These are phyloP conservation scores for Lateolabrax maculatus DNA, from an alignment of 2,797 vertebrate species.

Conservation along the genomic window DNA sequence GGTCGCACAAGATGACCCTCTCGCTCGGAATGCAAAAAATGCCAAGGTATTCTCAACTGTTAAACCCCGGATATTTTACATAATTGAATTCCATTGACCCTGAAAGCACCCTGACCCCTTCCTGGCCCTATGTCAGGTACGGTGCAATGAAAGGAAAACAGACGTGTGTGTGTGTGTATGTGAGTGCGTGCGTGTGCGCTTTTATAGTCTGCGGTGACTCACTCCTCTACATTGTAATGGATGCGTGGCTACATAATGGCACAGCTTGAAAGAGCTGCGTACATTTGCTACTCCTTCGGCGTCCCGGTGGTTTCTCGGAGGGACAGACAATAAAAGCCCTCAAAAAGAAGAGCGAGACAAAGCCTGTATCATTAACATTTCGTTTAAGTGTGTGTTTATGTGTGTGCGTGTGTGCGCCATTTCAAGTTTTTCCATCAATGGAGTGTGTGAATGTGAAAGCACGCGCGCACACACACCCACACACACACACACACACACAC, in stretches of 20 bases:
- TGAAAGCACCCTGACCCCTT: slow-evolving; percentile 24
- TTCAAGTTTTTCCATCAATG: slow-evolving; percentile 39
- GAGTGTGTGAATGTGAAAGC: slow-evolving; percentile 20
- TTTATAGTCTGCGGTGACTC: slow-evolving; percentile 62
- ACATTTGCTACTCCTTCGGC: slow-evolving; percentile 49
- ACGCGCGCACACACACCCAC: neutral
- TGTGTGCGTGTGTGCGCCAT: slow-evolving; percentile 11
- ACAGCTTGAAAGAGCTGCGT: slow-evolving; percentile 56
- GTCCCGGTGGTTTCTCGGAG: slow-evolving; percentile 53
- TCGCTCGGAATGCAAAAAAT: slow-evolving; percentile 54
- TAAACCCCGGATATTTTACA: slow-evolving; percentile 55
- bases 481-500: slow-evolving; percentile 3
- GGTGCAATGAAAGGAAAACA: slow-evolving; percentile 51
- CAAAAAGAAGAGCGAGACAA: slow-evolving; percentile 48
- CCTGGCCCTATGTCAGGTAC: slow-evolving; percentile 54
- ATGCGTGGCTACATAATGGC: slow-evolving; percentile 62
- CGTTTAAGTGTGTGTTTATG: slow-evolving; percentile 24
- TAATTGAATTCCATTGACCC: slow-evolving; percentile 67
- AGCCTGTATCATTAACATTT: slow-evolving; percentile 50
- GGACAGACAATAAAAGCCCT: slow-evolving; percentile 54
- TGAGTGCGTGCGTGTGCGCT: slow-evolving; percentile 32
- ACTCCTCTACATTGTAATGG: slow-evolving; percentile 59
- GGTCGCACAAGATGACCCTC: slow-evolving; percentile 53
- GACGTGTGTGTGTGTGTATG: slow-evolving; percentile 6
- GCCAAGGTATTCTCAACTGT: slow-evolving; percentile 37